A percentile compares a stretch with the other conserved stretches of the same genome.
These are phyloP conservation scores for Drosophila ezoana DNA, from an alignment of 2,888 invertebrate species.

Conservation along the genomic window DNA sequence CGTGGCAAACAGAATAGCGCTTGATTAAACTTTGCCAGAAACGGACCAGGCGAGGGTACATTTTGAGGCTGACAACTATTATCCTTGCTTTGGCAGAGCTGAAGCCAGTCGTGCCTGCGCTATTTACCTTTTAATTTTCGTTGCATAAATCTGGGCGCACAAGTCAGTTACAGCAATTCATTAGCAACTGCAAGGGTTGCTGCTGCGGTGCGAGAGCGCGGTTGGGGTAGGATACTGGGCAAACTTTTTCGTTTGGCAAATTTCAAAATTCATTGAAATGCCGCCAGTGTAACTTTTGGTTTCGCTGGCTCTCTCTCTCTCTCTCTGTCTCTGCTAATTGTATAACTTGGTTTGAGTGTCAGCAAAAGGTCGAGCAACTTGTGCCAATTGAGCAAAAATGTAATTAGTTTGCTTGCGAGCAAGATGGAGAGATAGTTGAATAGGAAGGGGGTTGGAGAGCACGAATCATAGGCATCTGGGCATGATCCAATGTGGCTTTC, in stretches of 20 bases:
- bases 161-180: constrained; percentile 76
- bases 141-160: constrained; percentile 67
- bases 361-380: constrained; percentile 61
- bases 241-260: constrained; percentile 62
- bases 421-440: constrained; percentile 3
- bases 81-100: constrained; percentile 36
- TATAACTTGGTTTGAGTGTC: constrained; percentile 62
- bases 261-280: constrained; percentile 78
- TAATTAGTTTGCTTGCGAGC: constrained; percentile 64
- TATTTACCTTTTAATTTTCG: constrained; percentile 77
- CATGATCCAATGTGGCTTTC: constrained; percentile 42
- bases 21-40: constrained; percentile 71
- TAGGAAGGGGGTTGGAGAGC: not conserved
- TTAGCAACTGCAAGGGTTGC: constrained; percentile 54
- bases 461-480: constrained; percentile 9
- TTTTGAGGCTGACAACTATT: constrained; percentile 57
- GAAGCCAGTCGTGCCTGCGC: constrained; percentile 41
- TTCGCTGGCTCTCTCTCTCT: constrained; percentile 14
- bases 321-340: constrained; percentile 63
- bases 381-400: constrained; percentile 69
- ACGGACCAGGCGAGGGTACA: not conserved
- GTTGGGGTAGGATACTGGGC: not conserved
- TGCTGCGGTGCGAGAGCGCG: not conserved
- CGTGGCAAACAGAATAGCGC: constrained; percentile 68
- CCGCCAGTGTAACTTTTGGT: constrained; percentile 67